Conservation (phyloP, 2,888 invertebrate species). For the Brachypalpus laphriformis region DNA sequence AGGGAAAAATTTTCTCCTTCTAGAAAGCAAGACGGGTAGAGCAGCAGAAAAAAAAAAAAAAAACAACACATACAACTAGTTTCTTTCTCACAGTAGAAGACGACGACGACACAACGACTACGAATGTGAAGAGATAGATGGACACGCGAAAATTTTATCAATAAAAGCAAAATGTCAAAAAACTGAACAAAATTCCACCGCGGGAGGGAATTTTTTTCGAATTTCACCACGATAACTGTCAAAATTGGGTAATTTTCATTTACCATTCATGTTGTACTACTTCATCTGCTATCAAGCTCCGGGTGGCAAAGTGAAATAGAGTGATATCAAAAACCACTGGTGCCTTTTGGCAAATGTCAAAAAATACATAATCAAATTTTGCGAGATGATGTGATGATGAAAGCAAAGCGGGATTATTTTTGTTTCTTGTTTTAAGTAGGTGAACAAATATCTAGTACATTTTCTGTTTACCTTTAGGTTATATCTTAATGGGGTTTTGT, state of each 20-base stretch:
- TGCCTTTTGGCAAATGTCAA: slow-evolving; percentile 38
- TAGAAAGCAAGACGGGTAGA: slow-evolving; percentile 53
- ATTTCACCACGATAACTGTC: slow-evolving; percentile 52
- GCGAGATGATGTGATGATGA: slow-evolving; percentile 47
- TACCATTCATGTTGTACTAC: background rate
- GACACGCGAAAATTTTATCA: slow-evolving; percentile 57
- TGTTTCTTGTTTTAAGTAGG: slow-evolving; percentile 13
- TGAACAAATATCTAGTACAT: background rate
- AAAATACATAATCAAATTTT: slow-evolving; percentile 39
- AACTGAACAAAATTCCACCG: slow-evolving; percentile 9
- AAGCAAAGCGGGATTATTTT: slow-evolving; percentile 46
- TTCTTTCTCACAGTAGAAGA: slow-evolving; percentile 25
- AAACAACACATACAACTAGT: slow-evolving; percentile 55
- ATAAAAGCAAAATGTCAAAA: slow-evolving; percentile 62
- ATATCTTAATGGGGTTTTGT: background rate
- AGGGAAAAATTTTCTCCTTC: slow-evolving; percentile 67
- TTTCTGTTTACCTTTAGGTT: slow-evolving; percentile 12
- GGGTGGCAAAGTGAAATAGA: background rate
- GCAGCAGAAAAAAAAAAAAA: slow-evolving; percentile 26
- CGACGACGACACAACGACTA: slow-evolving; percentile 21
- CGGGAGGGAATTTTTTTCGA: slow-evolving; percentile 31
- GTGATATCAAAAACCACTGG: background rate
- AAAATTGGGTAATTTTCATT: background rate
- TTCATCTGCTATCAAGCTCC: background rate
- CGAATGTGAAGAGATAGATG: slow-evolving; percentile 1